A percentile compares a stretch with the other conserved stretches of the same genome.
Evolutionary conservation across 1,140 invertebrate genomes (phyloP).

Genomic region (Mylabris phalerata): DNA sequence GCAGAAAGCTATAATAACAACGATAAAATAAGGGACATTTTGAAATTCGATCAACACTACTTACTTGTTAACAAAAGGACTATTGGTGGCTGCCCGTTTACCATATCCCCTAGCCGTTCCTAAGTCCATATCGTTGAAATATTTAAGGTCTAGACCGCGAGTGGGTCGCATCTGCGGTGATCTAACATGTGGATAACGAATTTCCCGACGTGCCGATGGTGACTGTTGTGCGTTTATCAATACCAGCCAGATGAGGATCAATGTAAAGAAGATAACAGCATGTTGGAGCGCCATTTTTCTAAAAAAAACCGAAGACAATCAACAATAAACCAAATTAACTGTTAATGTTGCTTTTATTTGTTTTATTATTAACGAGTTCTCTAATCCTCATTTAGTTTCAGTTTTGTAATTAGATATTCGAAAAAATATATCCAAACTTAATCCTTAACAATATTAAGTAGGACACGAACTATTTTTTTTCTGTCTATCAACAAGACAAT

Average conservation of each 20-base stretch:
- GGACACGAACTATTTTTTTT: too few relatives aligned
- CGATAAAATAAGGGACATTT: background rate
- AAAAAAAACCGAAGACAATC: background rate
- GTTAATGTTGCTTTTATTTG: too few relatives aligned
- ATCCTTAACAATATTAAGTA: too few relatives aligned
- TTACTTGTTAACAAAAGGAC: conserved; percentile 10
- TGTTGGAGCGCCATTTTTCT: conserved; percentile 9
- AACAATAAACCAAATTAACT: too few relatives aligned
- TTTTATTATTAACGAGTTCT: too few relatives aligned
- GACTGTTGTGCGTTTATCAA: conserved; percentile 2
- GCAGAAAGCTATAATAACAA: conserved; percentile 5
- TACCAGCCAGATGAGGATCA: conserved; percentile 5
- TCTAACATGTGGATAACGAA: conserved; percentile 2
- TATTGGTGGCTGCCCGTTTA: conserved; percentile 5
- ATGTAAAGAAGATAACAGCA: conserved; percentile 9
- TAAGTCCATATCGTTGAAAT: conserved; percentile 9
- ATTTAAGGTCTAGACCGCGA: conserved; percentile 2
- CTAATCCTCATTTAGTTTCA: too few relatives aligned
- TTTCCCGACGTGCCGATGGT: background rate
- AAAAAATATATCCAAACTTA: too few relatives aligned
- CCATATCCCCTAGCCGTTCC: conserved; percentile 8
- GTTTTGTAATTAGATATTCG: too few relatives aligned
- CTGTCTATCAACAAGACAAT: too few relatives aligned
- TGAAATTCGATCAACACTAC: conserved; percentile 1
- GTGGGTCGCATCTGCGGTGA: conserved; percentile 7